Conservation (phyloP, 2,888 invertebrate genomes). For the Priocnemis perturbator region DNA sequence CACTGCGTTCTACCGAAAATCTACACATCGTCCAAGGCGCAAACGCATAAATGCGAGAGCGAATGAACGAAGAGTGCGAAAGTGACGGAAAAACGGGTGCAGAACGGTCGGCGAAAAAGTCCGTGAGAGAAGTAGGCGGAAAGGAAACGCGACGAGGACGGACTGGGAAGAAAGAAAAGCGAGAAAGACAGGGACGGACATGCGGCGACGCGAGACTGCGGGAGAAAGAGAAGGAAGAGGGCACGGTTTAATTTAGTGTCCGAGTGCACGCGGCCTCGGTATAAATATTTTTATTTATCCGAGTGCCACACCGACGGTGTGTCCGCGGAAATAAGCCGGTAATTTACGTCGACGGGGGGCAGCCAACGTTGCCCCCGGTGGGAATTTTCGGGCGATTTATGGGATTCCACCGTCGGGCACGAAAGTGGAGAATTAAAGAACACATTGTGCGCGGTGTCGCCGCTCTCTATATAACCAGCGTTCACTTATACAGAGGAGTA, state of each 20-base stretch:
- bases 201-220: neutral
- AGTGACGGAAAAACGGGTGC: no score
- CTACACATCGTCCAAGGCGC: no score
- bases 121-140: neutral
- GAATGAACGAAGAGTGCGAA: no score
- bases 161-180: constrained; percentile 1
- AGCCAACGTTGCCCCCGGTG: constrained; percentile 52
- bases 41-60: no score
- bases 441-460: constrained; percentile 57
- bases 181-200: neutral
- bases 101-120: no score
- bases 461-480: constrained; percentile 9
- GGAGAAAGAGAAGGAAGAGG: constrained; percentile 2
- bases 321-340: constrained; percentile 67
- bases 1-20: no score
- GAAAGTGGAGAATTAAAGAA: constrained; percentile 64
- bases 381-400: constrained; percentile 69
- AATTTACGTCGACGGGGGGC: constrained; percentile 63
- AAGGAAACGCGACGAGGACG: neutral
- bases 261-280: constrained; percentile 65
- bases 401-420: constrained; percentile 58
- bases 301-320: constrained; percentile 40
- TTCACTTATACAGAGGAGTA: no score
- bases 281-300: constrained; percentile 72
- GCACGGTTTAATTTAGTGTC: constrained; percentile 66